A percentile compares a stretch with the other conserved stretches of the same genome.
These are phyloP conservation scores for Sphenopsis melanotis DNA, from an alignment of 2,797 vertebrate species.

Conservation along the genomic window DNA sequence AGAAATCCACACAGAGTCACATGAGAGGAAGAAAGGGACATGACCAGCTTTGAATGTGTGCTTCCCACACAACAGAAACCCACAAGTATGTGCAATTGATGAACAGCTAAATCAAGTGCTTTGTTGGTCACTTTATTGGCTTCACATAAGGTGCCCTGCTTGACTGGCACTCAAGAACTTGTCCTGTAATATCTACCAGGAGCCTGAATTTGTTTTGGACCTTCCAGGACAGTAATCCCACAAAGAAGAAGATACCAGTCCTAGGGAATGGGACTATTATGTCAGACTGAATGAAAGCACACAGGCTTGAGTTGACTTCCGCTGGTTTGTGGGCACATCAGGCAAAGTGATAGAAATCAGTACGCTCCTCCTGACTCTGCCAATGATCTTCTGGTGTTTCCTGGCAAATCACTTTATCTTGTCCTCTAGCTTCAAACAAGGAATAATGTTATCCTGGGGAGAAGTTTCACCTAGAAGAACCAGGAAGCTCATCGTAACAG, in stretches of 20 bases:
- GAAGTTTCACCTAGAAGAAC: neutral
- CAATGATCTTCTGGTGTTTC: neutral
- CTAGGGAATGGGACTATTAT: neutral
- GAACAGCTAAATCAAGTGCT: neutral
- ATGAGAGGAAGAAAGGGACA: constrained; percentile 18
- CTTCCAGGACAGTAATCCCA: neutral
- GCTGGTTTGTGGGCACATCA: neutral
- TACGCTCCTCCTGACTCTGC: neutral
- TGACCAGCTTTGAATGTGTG: neutral
- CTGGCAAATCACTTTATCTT: neutral
- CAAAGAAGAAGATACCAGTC: neutral
- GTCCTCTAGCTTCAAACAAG: neutral
- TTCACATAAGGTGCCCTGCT: neutral
- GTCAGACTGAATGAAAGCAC: neutral
- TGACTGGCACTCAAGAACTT: neutral
- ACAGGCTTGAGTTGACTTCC: neutral
- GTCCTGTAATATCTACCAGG: neutral
- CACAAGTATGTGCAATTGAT: constrained; percentile 1
- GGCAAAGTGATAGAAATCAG: neutral
- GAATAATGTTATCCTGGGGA: neutral
- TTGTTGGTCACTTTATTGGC: neutral
- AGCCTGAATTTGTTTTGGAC: neutral
- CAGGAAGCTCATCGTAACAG: neutral
- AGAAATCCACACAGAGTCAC: neutral
- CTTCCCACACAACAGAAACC: constrained; percentile 17